Evolutionary conservation across 2,797 vertebrate genomes (phyloP).

Genomic region (Rhyacichthys aspro): DNA sequence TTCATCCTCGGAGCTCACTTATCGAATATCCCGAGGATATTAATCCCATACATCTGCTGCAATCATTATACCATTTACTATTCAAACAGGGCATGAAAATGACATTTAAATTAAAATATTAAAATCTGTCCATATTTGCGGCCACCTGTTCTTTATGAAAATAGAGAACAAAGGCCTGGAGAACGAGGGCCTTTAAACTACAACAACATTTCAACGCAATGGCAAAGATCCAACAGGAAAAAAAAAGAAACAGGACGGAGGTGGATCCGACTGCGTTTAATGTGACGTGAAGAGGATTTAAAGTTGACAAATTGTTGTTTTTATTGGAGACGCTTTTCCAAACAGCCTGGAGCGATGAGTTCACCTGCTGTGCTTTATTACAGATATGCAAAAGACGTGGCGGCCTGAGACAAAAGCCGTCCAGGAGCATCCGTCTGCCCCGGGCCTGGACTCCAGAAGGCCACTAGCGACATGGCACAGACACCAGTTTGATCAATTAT

Average conservation of each 20-base stretch:
- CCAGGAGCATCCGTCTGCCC: slow-evolving; percentile 32
- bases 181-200: slow-evolving; percentile 64
- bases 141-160: slow-evolving; percentile 82
- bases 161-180: slow-evolving; percentile 61
- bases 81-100: slow-evolving; percentile 82
- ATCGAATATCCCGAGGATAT: slow-evolving; percentile 62
- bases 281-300: background rate
- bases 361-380: slow-evolving; percentile 49
- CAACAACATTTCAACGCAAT: slow-evolving; percentile 63
- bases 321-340: slow-evolving; percentile 7
- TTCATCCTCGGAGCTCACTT: slow-evolving; percentile 55
- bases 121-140: slow-evolving; percentile 76
- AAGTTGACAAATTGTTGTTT: slow-evolving; percentile 1
- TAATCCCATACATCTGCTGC: slow-evolving; percentile 56
- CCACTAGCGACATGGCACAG: too few species aligned
- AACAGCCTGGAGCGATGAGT: slow-evolving; percentile 25
- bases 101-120: slow-evolving; percentile 83
- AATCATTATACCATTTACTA: slow-evolving; percentile 78
- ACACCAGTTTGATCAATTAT: too few species aligned
- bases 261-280: background rate
- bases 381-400: slow-evolving; percentile 58
- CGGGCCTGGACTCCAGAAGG: background rate
- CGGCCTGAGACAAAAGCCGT: slow-evolving; percentile 50
- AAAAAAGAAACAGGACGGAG: background rate
- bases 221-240: slow-evolving; percentile 44